Evolutionary conservation across 2,113 vertebrate genomes (phyloP).

Genomic region (Perca fluviatilis): DNA sequence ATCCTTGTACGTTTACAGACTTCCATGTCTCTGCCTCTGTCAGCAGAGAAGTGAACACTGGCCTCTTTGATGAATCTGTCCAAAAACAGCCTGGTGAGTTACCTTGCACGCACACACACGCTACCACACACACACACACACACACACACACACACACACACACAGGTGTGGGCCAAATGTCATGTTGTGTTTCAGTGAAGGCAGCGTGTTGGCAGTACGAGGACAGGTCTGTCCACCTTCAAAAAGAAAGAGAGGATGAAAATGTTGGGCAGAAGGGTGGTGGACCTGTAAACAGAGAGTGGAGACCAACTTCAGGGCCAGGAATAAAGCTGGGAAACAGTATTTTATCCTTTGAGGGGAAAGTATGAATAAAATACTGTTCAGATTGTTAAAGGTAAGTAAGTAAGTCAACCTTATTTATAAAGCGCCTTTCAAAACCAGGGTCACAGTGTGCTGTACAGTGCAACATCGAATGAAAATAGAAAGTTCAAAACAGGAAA

Average conservation of each 20-base stretch:
- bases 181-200: constrained; percentile 55
- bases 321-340: constrained; percentile 6
- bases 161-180: constrained; percentile 60
- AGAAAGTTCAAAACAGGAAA: too few species aligned
- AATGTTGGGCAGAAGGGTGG: constrained; percentile 18
- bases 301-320: neutral
- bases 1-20: constrained; percentile 45
- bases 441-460: too few species aligned
- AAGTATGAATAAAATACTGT: too few species aligned
- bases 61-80: constrained; percentile 78
- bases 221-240: constrained; percentile 28
- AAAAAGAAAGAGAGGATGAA: constrained; percentile 26
- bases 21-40: constrained; percentile 52
- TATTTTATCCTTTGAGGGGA: too few species aligned
- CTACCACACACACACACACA: constrained; percentile 44
- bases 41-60: constrained; percentile 73
- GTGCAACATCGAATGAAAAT: too few species aligned
- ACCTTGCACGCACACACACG: constrained; percentile 49
- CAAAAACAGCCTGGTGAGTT: constrained; percentile 69
- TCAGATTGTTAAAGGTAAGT: too few species aligned
- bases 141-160: constrained; percentile 19
- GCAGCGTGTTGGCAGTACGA: constrained; percentile 24
- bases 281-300: constrained; percentile 2
- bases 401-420: too few species aligned
- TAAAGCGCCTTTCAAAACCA: too few species aligned